Evolutionary conservation across 2,888 invertebrate genomes (phyloP).

Genomic region (Diploptera punctata): DNA sequence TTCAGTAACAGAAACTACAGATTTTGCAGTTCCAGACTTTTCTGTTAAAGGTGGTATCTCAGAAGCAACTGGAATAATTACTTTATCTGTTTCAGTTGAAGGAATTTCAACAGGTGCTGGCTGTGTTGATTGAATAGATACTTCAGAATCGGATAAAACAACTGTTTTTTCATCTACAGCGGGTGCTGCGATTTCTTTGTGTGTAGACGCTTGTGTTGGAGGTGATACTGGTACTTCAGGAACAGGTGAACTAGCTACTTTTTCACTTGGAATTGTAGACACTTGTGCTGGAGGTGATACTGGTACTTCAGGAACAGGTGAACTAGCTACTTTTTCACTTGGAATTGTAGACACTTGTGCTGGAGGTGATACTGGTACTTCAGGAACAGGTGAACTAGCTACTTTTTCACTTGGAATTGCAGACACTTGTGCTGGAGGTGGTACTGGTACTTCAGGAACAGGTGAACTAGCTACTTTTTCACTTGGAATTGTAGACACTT

Average conservation of each 20-base stretch:
- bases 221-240: slow-evolving; percentile 18
- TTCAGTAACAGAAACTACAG: too few relatives aligned
- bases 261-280: slow-evolving; percentile 1
- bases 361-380: slow-evolving; percentile 16
- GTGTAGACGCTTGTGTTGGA: neutral
- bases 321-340: neutral
- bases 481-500: slow-evolving; percentile 18
- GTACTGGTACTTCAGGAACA: too few relatives aligned
- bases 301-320: slow-evolving; percentile 27
- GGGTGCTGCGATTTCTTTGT: slow-evolving; percentile 42
- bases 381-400: slow-evolving; percentile 3
- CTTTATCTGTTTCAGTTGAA: neutral
- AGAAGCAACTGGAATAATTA: neutral
- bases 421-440: too few relatives aligned
- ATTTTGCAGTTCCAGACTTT: neutral
- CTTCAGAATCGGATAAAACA: slow-evolving; percentile 16
- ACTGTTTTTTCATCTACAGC: neutral
- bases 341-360: slow-evolving; percentile 8
- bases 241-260: too few relatives aligned
- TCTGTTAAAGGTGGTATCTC: neutral
- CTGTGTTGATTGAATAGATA: neutral
- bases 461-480: neutral
- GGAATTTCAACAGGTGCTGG: neutral
- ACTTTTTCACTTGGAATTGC: neutral
- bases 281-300: slow-evolving; percentile 26